Conservation (phyloP, 2,888 invertebrate genomes). For the Xestia ashworthii region DNA sequence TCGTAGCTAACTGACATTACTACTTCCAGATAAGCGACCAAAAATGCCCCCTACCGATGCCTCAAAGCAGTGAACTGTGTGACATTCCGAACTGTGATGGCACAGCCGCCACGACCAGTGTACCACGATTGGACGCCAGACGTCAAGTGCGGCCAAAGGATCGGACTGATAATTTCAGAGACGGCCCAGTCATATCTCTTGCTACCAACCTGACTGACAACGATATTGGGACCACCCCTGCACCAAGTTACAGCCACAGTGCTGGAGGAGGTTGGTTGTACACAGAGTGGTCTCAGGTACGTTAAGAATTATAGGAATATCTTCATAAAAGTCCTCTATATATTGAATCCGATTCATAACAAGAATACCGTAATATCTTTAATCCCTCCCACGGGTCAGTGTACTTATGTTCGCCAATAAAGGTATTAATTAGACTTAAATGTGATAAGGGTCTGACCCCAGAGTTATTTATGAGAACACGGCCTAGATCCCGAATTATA, state of each 20-base stretch:
- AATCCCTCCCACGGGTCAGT: conserved; percentile 34
- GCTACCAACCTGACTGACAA: conserved; percentile 80
- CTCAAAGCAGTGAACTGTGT: conserved; percentile 83
- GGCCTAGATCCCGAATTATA: conserved; percentile 19
- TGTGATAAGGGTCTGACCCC: conserved; percentile 44
- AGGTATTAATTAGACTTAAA: conserved; percentile 49
- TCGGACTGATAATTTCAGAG: conserved; percentile 83
- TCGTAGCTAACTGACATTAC: background rate
- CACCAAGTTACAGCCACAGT: conserved; percentile 80
- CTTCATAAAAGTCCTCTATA: background rate
- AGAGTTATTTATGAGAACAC: conserved; percentile 44
- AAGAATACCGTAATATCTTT: conserved; percentile 12
- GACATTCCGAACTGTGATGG: conserved; percentile 87
- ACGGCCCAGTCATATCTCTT: conserved; percentile 83
- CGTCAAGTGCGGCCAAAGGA: conserved; percentile 85
- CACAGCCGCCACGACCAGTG: conserved; percentile 73
- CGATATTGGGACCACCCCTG: conserved; percentile 76
- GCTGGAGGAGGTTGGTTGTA: conserved; percentile 90
- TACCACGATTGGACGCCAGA: conserved; percentile 82
- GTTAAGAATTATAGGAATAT: conserved; percentile 21
- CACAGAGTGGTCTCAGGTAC: conserved; percentile 91
- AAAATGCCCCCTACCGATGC: conserved; percentile 88
- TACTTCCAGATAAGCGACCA: conserved; percentile 85
- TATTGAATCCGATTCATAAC: conserved; percentile 20
- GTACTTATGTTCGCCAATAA: conserved; percentile 33